These are phyloP conservation scores for Hestina assimilis DNA, from an alignment of 1,140 invertebrate species.

Conservation along the genomic window DNA sequence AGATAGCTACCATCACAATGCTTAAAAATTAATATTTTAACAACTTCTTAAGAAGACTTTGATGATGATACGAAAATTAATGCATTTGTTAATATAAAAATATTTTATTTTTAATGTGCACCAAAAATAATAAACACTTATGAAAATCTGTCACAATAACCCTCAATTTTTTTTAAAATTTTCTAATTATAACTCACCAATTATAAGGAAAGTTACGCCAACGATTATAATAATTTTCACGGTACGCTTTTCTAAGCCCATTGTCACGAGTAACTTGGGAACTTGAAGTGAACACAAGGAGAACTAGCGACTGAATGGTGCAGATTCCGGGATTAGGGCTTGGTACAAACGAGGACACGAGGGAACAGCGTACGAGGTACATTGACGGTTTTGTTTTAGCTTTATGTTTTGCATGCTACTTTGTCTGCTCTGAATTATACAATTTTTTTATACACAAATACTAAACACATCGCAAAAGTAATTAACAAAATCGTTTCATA, in stretches of 20 bases:
- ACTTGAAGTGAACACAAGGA: conserved; percentile 12
- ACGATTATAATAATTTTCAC: conserved; percentile 60
- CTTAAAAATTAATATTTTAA: too few relatives aligned
- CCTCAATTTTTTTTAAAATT: too few relatives aligned
- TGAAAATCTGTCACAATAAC: too few relatives aligned
- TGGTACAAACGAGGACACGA: conserved; percentile 15
- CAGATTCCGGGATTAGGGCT: conserved; percentile 12
- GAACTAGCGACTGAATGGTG: conserved; percentile 28
- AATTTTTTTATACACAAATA: background rate
- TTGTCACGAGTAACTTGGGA: conserved; percentile 18
- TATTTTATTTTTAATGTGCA: too few relatives aligned
- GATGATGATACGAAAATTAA: too few relatives aligned
- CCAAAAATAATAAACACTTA: too few relatives aligned
- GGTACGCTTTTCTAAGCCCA: conserved; percentile 64
- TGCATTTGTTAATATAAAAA: too few relatives aligned
- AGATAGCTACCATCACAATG: too few relatives aligned
- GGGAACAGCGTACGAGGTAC: conserved; percentile 13
- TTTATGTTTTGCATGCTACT: background rate
- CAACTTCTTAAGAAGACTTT: too few relatives aligned
- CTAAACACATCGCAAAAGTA: too few relatives aligned
- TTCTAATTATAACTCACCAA: conserved; percentile 42
- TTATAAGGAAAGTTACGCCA: conserved; percentile 39
- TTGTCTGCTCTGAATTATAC: background rate
- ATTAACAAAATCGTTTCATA: too few relatives aligned
- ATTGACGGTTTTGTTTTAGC: conserved; percentile 19